Base-by-base conservation (phyloP, 2,113 vertebrate species). In the Chloroceryle aenea region DNA sequence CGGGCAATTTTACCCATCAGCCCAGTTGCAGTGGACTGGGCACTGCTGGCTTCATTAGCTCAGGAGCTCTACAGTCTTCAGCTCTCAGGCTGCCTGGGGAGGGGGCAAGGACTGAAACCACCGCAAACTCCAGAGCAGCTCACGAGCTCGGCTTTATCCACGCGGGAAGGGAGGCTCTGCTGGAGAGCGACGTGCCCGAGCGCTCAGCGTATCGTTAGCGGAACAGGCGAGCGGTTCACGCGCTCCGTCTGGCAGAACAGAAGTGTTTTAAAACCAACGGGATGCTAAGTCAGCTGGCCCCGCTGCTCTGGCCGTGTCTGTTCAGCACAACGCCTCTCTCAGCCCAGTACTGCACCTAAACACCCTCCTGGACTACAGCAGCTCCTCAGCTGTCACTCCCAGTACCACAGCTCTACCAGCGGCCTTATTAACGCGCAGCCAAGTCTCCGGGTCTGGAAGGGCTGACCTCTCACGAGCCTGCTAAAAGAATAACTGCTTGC, bases 401-500 rank as follows among this genome's bases (percentile, higher is more conserved):
- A 45, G 19, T 13, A 32, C 55, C 43, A 3, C 36, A 22, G 45
- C 4, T 29, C 43, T 5, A 10, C 42, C 23, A 67, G 13, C 30
- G 3, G 18, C 13, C 71, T 32, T 9, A 29, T 15, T 5, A 38
- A 38, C 5, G 0, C 53, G 32, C 47, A 27, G 66, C 21, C 10
- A 17, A 26, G 16, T 2, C 1, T 0, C n/a, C 32, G 16, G 13
- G 18, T 5, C 58, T 25, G 32, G 20, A 52, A 88, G 29, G 0
- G 1, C 23, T 11, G 9, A 42, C 34, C 67, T 40, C 43, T 56
- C 14, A 17, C 10, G 40, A 22, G 40, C 32, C 43, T 3, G 8
- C 21, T 23, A 7, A 20, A 59, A 48, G 26, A 53, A 4, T 2
- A 43, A 17, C 56, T 14, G 18, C 17, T 75, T 17, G 68, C 53